Evolutionary conservation across 2,113 vertebrate genomes (phyloP), one percentile per base, ranked within the genome.

Genomic region (Tachuris rubrigastra): DNA sequence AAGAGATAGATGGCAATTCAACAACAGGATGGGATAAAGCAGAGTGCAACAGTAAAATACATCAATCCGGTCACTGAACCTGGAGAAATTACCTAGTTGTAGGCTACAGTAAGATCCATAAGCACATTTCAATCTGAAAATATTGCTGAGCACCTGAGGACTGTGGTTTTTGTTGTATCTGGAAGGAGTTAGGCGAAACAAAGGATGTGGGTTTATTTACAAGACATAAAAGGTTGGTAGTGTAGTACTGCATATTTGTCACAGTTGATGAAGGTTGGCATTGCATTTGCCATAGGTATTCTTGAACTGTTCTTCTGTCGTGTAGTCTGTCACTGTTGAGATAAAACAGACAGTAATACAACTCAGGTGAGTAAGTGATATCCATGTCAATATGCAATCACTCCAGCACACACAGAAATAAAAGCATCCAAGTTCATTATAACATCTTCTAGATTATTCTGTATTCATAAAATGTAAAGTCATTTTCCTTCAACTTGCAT

Each of bases 21-120:
- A 42, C 68, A 88, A 35, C 6, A 89, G 46, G 17, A 15, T 14
- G 30, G n/a, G 27, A 53, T 74, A 62, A 65, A 10, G n/a, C 19
- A 24, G 37, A 25, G 20, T 33, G 21, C 16, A 46, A 53, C 6
- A 52, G 12, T 21, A 68, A 62, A 63, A 85, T 1, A 1, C 9
- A 41, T 24, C 0, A 1, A 73, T 65, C 21, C 1, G 5, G 6
- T 14, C 4, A 4, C 12, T 0, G 2, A 52, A 65, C 28, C 28
- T 65, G 30, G 11, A 75, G 69, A 65, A 91, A 60, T 66, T 15
- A 42, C 24, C 21, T 78, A 79, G 30, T 35, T 46, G 23, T 46
- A 66, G 25, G 56, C 46, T 37, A 60, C 65, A 74, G 28, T 21
- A 77, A 55, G 67, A 72, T 58, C 31, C 67, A 84, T 30, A 52